Percentiles rank a stretch among this genome's conserved stretches.
Conservation (phyloP, 2,113 vertebrate genomes). For the Vulpes vulpes region DNA sequence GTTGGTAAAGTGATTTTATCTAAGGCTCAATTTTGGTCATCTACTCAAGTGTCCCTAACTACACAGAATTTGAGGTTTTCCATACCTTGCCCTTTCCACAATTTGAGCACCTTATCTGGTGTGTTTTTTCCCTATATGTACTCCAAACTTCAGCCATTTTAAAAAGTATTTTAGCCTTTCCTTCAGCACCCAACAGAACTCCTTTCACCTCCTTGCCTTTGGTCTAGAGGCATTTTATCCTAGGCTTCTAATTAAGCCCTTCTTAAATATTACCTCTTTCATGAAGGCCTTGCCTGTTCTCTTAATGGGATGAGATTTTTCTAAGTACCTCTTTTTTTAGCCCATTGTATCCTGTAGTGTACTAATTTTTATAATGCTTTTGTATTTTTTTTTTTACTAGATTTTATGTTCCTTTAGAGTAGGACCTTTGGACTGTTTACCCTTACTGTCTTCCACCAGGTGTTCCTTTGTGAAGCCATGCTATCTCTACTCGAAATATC, state of each 20-base stretch:
- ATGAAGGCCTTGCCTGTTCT: neutral
- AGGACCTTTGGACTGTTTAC: neutral
- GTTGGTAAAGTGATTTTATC: neutral
- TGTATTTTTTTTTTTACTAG: neutral
- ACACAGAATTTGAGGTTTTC: neutral
- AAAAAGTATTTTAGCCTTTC: neutral
- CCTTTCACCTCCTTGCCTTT: neutral
- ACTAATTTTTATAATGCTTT: neutral
- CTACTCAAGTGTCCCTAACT: neutral
- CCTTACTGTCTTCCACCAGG: neutral
- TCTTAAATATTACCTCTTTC: neutral
- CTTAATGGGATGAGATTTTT: neutral
- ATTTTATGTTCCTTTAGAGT: neutral
- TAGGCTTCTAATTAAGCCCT: neutral
- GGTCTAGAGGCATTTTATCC: neutral
- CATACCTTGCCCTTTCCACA: neutral
- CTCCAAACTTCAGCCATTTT: neutral
- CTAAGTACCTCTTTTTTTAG: neutral
- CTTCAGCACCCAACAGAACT: neutral
- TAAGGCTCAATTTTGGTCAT: neutral
- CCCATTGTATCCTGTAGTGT: neutral
- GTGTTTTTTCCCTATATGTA: neutral
- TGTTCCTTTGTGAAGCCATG: neutral
- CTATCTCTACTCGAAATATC: neutral
- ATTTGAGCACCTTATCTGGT: neutral